Conservation (phyloP, 2,888 invertebrate genomes). For the Cantharis lateralis region DNA sequence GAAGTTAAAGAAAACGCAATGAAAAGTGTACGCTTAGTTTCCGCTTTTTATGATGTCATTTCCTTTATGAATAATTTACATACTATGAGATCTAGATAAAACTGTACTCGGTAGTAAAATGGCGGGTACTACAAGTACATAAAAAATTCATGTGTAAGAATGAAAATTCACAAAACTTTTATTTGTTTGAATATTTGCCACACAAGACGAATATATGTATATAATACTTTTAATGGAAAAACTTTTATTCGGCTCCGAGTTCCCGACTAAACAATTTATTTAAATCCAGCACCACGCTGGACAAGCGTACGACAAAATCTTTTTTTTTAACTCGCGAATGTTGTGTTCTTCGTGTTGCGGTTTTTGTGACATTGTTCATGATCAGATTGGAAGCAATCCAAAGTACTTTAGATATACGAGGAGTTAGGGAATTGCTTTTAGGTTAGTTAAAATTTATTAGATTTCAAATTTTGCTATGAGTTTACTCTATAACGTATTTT, state of each 20-base stretch:
- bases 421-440: conserved; percentile 26
- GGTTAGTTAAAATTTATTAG: conserved; percentile 24
- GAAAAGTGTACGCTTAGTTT: conserved; percentile 46
- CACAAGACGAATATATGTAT: background rate
- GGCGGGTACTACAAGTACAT: conserved; percentile 29
- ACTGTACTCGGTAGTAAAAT: conserved; percentile 12
- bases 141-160: conserved; percentile 31
- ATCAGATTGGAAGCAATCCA: conserved; percentile 24
- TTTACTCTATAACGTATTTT: conserved; percentile 26
- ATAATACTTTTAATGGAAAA: background rate
- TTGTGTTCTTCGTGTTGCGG: conserved; percentile 24
- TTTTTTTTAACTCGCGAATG: background rate
- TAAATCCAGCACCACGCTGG: background rate
- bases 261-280: background rate
- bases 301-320: too few species aligned
- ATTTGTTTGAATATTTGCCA: conserved; percentile 12
- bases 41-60: conserved; percentile 47
- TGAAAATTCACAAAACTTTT: conserved; percentile 26
- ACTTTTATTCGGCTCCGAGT: background rate
- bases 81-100: conserved; percentile 30
- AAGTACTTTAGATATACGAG: conserved; percentile 17
- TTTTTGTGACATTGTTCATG: conserved; percentile 9
- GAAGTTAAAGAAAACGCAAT: conserved; percentile 43
- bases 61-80: conserved; percentile 48
- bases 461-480: conserved; percentile 24